Evolutionary conservation across 2,113 vertebrate genomes (phyloP).

Genomic region (Rhombomys opimus): DNA sequence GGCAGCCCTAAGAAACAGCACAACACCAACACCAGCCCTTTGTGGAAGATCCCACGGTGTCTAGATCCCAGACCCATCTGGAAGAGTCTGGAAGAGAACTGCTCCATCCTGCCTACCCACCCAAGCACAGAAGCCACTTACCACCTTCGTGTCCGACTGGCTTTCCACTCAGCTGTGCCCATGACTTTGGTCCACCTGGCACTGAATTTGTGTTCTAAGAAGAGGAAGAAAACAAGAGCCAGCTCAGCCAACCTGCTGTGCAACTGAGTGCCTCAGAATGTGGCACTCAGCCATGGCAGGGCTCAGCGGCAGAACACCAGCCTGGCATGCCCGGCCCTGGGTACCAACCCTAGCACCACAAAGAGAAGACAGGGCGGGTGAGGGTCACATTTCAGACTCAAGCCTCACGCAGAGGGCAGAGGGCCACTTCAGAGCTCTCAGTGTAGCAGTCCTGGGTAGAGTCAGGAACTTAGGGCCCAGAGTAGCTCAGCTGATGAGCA

Average conservation of each 20-base stretch:
- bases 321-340: no score
- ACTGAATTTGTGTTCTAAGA: slow-evolving; percentile 95
- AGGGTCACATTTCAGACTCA: no score
- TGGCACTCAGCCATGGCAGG: background rate
- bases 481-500: background rate
- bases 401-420: background rate
- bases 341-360: background rate
- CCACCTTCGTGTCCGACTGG: slow-evolving; percentile 98
- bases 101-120: accelerated
- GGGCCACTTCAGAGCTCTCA: background rate
- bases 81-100: background rate
- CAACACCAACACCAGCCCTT: background rate
- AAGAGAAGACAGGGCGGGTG: background rate
- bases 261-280: accelerated
- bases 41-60: background rate
- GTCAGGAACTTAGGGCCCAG: accelerated
- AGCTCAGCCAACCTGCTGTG: background rate
- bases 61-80: background rate
- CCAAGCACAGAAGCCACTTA: slow-evolving; percentile 80
- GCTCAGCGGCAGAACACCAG: background rate
- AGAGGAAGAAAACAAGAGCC: background rate
- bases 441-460: background rate
- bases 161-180: slow-evolving; percentile 99
- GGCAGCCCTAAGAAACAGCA: accelerated
- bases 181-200: slow-evolving; percentile 99